phyloP scores from a whole-genome alignment of 2,113 vertebrate genomes.

The Rallus limicola region DNA sequence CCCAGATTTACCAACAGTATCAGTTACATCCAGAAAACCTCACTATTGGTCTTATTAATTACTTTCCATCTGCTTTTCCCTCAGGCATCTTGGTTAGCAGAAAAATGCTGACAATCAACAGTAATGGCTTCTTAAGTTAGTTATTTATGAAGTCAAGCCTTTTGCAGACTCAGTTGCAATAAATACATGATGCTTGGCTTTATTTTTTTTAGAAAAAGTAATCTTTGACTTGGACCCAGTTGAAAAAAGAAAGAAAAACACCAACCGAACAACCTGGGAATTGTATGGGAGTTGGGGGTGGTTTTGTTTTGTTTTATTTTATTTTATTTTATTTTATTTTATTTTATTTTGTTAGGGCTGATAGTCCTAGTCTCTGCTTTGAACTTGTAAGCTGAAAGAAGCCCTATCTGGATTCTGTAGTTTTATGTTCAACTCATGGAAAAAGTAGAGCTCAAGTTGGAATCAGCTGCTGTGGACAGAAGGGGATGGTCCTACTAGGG shows the following conservation, averaged over 20 bases:
- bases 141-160: slow-evolving; percentile 60
- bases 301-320: too few species aligned
- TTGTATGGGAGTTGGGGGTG: neutral
- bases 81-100: slow-evolving; percentile 58
- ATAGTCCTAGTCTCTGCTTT: neutral
- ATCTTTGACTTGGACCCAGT: neutral
- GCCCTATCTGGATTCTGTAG: neutral
- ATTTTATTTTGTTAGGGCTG: neutral
- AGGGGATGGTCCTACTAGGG: neutral
- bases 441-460: neutral
- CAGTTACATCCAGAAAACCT: slow-evolving; percentile 70
- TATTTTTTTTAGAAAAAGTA: neutral
- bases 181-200: neutral
- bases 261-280: neutral
- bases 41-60: slow-evolving; percentile 73
- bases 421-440: neutral
- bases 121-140: slow-evolving; percentile 59
- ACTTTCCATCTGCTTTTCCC: slow-evolving; percentile 73
- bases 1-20: slow-evolving; percentile 75
- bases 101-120: slow-evolving; percentile 62
- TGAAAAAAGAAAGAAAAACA: neutral
- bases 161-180: slow-evolving; percentile 48
- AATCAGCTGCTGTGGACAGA: neutral
- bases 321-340: neutral
- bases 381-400: neutral